phyloP scores from a whole-genome alignment of 2,888 invertebrate genomes.

The Dendrolimus pini region DNA sequence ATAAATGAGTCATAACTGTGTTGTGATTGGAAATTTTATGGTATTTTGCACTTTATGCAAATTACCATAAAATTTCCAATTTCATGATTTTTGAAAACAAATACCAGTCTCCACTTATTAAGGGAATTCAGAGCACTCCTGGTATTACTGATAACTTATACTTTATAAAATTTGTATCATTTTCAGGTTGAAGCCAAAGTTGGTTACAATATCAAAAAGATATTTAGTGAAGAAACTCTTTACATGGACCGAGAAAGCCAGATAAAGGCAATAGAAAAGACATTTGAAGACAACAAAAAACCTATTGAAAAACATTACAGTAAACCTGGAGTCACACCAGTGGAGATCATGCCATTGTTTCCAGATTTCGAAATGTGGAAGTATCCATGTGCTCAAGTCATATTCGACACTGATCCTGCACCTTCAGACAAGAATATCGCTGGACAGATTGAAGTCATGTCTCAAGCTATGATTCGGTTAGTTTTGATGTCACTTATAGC shows the following conservation, averaged over 20 bases:
- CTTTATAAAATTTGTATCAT: too few species aligned
- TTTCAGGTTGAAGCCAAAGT: slow-evolving; percentile 95
- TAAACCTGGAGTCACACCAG: slow-evolving; percentile 95
- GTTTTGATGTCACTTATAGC: slow-evolving; percentile 9
- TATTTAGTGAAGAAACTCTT: slow-evolving; percentile 91
- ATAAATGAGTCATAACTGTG: too few species aligned
- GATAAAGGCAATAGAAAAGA: slow-evolving; percentile 97
- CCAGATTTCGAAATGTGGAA: slow-evolving; percentile 99
- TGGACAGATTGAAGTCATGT: slow-evolving; percentile 97
- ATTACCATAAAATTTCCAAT: too few species aligned
- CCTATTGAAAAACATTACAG: slow-evolving; percentile 95
- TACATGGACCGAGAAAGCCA: slow-evolving; percentile 98
- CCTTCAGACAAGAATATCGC: slow-evolving; percentile 91
- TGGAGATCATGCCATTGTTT: slow-evolving; percentile 89
- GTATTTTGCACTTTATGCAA: too few species aligned
- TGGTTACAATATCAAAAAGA: slow-evolving; percentile 98
- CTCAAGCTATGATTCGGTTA: slow-evolving; percentile 98
- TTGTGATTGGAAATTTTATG: too few species aligned
- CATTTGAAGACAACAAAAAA: slow-evolving; percentile 93
- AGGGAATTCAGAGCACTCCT: too few species aligned
- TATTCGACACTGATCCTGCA: slow-evolving; percentile 98
- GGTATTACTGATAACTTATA: too few species aligned
- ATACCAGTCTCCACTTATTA: too few species aligned
- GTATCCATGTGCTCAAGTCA: slow-evolving; percentile 98
- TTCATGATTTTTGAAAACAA: too few species aligned